Evolutionary conservation across 2,888 invertebrate genomes (phyloP).

Genomic region (Cantharis nigra): DNA sequence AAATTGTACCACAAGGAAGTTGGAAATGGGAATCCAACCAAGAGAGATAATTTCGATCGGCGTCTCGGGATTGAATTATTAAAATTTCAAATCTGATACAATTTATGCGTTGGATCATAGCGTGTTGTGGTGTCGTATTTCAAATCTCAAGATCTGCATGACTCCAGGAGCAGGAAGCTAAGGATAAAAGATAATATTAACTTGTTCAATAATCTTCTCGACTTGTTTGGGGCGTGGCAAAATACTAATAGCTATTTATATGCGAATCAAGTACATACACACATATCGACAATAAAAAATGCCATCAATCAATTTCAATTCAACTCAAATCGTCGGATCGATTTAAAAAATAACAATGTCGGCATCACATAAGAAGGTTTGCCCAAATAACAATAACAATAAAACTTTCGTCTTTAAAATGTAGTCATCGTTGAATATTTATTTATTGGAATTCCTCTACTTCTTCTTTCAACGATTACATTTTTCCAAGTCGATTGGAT

Average conservation of each 20-base stretch:
- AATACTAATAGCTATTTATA: neutral
- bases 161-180: conserved; percentile 22
- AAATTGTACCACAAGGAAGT: neutral
- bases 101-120: conserved; percentile 2
- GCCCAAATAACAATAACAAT: conserved; percentile 18
- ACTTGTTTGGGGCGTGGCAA: conserved; percentile 11
- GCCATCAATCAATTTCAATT: neutral
- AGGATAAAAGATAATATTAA: conserved; percentile 17
- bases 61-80: neutral
- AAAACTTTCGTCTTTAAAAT: conserved; percentile 5
- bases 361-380: neutral
- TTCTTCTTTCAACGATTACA: conserved; percentile 10
- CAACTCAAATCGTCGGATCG: neutral
- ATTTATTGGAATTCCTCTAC: conserved; percentile 3
- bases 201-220: conserved; percentile 12
- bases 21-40: neutral
- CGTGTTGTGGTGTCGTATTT: conserved; percentile 15
- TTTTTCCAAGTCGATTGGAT: neutral
- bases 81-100: neutral
- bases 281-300: conserved; percentile 5
- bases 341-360: conserved; percentile 16
- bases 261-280: neutral
- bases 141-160: conserved; percentile 16
- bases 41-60: neutral
- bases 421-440: conserved; percentile 7